These are phyloP conservation scores for Helicorthomorpha holstii DNA, from an alignment of 1,140 invertebrate species.

Conservation along the genomic window DNA sequence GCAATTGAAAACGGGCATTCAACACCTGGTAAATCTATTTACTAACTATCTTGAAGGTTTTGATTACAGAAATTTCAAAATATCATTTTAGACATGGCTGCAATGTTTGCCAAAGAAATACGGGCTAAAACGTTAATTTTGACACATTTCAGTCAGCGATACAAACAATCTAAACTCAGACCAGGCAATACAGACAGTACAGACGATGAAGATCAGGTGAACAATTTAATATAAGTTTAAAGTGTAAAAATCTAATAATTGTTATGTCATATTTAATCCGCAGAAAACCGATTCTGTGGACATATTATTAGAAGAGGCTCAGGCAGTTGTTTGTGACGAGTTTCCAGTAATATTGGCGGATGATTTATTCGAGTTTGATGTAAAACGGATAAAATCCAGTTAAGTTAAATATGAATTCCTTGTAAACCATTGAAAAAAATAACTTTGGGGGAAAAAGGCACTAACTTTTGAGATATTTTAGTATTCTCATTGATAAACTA, in stretches of 20 bases:
- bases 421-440: too few relatives aligned
- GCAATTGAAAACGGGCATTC: slow-evolving; percentile 29
- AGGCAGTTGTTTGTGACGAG: neutral
- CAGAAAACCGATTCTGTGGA: neutral
- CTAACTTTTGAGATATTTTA: too few relatives aligned
- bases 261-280: neutral
- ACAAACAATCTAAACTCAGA: slow-evolving; percentile 12
- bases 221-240: neutral
- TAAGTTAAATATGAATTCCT: too few relatives aligned
- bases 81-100: slow-evolving; percentile 23
- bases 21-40: slow-evolving; percentile 22
- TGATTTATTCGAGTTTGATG: slow-evolving; percentile 2
- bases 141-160: slow-evolving; percentile 31
- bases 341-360: neutral
- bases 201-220: neutral
- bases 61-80: neutral
- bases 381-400: neutral
- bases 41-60: neutral
- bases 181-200: neutral
- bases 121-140: slow-evolving; percentile 23
- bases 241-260: neutral
- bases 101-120: slow-evolving; percentile 20
- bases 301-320: slow-evolving; percentile 1
- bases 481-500: too few relatives aligned
- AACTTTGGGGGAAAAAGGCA: too few relatives aligned